Base-by-base conservation (phyloP, 2,797 vertebrate species). In the Bradypodion ventrale region DNA sequence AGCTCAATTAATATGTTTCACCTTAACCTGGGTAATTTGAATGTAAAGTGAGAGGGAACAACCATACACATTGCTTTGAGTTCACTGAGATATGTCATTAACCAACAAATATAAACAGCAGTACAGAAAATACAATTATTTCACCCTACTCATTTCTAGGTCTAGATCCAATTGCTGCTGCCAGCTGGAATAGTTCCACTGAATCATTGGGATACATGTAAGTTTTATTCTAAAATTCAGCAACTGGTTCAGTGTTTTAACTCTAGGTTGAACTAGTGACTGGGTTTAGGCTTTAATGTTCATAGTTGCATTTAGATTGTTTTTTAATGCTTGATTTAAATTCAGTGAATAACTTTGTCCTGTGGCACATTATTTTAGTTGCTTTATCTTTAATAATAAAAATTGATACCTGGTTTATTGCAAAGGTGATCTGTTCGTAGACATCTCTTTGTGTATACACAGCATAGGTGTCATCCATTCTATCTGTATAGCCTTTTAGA, bases 401-500 rank as follows among this genome's bases (percentile, higher is more conserved):
- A 86, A 84, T 29, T n/a, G 25, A 83, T 95, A 98, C 98, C 97
- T 95, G 96, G 81, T 96, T 93, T 75, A 99, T 95, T 35, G 97
- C 93, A 85, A 97, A 97, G 89, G 93, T 49, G 89, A 99, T 96
- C 93, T 98, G 97, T 75, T 97, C 96, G 1, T 97, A 97, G 15
- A 99, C 96, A 1, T 98, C 98, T 1, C 84, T 91, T 87, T 97
- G 97, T 0, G 97, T 98, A 89, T 99, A 99, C 0, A 99, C 95
- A 2, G 97, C 96, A 1, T 97, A 97, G 2, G 93, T 95, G 65
- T 97, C 97, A 42, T 95, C 93, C 70, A 85, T 93, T 80, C 93
- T 95, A 78, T 98, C 97, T 91, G 93, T 93, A 85, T 97, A 98
- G n/a, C 96, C 97, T 96, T 99, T 98, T 62, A 99, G 95, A 85